A percentile compares a stretch with the other conserved stretches of the same genome.
phyloP scores from a whole-genome alignment of 2,888 invertebrate species.

The Stegophylla sp. region DNA sequence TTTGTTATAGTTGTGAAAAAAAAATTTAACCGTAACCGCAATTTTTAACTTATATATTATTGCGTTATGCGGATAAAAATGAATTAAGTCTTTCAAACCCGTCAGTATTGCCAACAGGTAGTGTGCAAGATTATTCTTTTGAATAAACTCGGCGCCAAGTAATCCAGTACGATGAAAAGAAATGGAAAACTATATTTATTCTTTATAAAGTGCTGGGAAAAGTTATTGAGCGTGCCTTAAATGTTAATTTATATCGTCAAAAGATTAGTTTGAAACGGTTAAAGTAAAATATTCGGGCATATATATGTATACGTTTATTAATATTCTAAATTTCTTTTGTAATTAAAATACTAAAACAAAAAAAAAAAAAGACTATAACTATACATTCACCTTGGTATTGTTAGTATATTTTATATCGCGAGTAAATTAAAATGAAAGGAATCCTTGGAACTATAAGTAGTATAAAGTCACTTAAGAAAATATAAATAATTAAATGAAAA shows the following conservation, averaged over 20 bases:
- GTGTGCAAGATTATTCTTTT: neutral
- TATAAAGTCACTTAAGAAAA: neutral
- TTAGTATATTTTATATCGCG: neutral
- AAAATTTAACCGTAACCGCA: too few relatives aligned
- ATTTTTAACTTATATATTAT: too few relatives aligned
- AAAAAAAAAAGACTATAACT: too few relatives aligned
- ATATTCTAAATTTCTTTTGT: neutral
- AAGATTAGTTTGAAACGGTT: neutral
- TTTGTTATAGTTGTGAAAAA: too few relatives aligned
- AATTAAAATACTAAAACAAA: neutral
- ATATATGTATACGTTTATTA: too few relatives aligned
- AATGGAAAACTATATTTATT: neutral
- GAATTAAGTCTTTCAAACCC: neutral
- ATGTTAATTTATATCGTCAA: neutral
- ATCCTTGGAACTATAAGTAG: neutral
- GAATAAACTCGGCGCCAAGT: neutral
- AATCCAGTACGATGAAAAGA: neutral
- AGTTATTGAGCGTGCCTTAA: neutral
- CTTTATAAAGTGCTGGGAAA: neutral
- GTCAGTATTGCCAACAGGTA: neutral
- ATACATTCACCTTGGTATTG: neutral
- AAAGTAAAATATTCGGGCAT: neutral
- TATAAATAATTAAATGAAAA: too few relatives aligned
- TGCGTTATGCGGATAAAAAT: neutral
- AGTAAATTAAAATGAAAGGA: neutral